phyloP scores from a whole-genome alignment of 2,113 vertebrate genomes.

The Cavia porcellus region DNA sequence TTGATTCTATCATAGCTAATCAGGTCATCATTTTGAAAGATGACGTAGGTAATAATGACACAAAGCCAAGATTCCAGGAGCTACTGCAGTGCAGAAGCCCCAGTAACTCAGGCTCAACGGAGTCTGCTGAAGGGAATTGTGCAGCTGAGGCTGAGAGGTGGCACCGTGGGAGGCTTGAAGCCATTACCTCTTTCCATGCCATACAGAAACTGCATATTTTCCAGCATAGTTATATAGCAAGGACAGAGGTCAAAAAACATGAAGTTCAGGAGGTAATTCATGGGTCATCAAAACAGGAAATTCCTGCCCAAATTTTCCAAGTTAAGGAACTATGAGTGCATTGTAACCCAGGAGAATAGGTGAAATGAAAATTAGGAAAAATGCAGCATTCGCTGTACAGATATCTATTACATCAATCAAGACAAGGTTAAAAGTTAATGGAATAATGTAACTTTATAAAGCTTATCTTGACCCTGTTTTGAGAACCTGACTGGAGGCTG shows the following conservation, averaged over 20 bases:
- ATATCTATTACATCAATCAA: not conserved
- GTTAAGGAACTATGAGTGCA: not conserved
- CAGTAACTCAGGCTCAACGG: not conserved
- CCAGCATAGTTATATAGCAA: not conserved
- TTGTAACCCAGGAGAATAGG: not conserved
- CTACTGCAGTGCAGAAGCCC: not conserved
- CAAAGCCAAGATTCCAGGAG: not conserved
- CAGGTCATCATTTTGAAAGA: not conserved
- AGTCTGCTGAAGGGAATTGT: not conserved
- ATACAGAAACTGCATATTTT: not conserved
- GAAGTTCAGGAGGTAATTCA: not conserved
- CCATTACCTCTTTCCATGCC: not conserved
- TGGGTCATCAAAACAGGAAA: not conserved
- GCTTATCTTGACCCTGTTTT: not conserved
- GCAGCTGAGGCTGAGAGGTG: not conserved
- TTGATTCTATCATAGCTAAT: not conserved
- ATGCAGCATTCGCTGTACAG: not conserved
- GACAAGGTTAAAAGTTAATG: not conserved
- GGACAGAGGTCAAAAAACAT: not conserved
- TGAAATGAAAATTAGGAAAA: not conserved
- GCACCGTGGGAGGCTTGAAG: not conserved
- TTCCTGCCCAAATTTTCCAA: not conserved
- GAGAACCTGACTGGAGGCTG: not conserved
- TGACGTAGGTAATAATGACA: not conserved
- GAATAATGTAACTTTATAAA: not conserved